Conservation (phyloP, 2,888 invertebrate species). For the Crioceris asparagi region DNA sequence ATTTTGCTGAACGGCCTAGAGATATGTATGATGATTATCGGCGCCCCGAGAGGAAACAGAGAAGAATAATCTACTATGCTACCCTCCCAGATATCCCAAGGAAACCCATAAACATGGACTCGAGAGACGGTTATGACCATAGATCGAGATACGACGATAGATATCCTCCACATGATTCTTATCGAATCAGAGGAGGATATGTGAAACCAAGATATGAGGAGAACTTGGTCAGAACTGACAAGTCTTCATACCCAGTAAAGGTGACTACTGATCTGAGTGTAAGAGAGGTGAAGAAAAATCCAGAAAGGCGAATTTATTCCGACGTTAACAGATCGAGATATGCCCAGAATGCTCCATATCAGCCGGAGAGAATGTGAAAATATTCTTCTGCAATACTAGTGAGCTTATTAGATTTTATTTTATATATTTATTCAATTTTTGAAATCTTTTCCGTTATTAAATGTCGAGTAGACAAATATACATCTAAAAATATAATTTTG, state of each 20-base stretch:
- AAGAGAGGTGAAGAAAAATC: constrained; percentile 34
- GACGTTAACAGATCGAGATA: constrained; percentile 25
- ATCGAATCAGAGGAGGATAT: constrained; percentile 2
- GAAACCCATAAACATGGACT: constrained; percentile 47
- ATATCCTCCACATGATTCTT: constrained; percentile 12
- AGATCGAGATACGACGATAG: constrained; percentile 21
- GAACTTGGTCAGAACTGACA: constrained; percentile 7
- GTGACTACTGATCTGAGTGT: constrained; percentile 35
- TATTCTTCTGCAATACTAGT: no score
- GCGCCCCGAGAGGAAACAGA: constrained; percentile 39
- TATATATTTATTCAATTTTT: no score
- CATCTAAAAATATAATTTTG: no score
- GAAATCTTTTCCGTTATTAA: no score
- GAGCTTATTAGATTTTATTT: no score
- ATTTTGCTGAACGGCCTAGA: constrained; percentile 30
- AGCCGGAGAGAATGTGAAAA: not conserved
- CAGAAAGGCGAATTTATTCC: constrained; percentile 35
- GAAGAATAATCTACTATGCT: constrained; percentile 59
- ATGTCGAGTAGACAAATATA: no score
- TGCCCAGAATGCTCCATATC: not conserved
- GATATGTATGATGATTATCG: constrained; percentile 8
- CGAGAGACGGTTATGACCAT: constrained; percentile 41
- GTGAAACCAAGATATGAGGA: constrained; percentile 16
- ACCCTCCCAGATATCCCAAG: constrained; percentile 58
- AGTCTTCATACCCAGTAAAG: constrained; percentile 30